Evolutionary conservation across 2,888 invertebrate species (phyloP).

Genomic region (Sacculina carcini): DNA sequence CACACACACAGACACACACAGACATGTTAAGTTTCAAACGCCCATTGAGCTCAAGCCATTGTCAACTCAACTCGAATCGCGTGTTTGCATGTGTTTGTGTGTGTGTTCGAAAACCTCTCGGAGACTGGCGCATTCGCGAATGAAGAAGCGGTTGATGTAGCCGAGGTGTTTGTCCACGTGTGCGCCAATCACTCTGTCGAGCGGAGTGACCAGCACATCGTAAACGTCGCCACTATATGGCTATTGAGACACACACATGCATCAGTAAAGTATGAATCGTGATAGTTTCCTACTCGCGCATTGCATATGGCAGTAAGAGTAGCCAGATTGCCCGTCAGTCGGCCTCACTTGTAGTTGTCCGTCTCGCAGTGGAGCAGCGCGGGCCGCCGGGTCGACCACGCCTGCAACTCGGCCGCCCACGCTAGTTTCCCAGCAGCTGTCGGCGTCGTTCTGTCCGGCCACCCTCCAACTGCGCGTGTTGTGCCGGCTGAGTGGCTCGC

Average conservation of each 20-base stretch:
- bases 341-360: too few species aligned
- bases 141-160: slow-evolving; percentile 76
- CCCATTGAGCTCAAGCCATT: too few species aligned
- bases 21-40: neutral
- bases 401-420: too few species aligned
- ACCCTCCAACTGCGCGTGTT: too few species aligned
- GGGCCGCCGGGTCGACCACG: too few species aligned
- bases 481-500: neutral
- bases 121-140: slow-evolving; percentile 74
- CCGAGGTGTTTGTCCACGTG: slow-evolving; percentile 57
- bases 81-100: neutral
- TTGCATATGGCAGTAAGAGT: too few species aligned
- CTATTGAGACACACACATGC: neutral
- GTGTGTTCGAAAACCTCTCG: too few species aligned
- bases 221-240: slow-evolving; percentile 19
- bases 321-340: neutral
- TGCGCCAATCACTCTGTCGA: slow-evolving; percentile 49
- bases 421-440: too few species aligned
- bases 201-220: slow-evolving; percentile 53
- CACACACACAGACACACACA: neutral
- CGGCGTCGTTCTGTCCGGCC: neutral
- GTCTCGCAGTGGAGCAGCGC: too few species aligned
- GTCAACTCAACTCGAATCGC: too few species aligned
- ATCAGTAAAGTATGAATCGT: too few species aligned
- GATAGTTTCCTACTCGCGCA: too few species aligned